Evolutionary conservation across 2,888 invertebrate genomes (phyloP), one percentile per base, ranked within the genome.

Genomic region (Melanotus villosus): DNA sequence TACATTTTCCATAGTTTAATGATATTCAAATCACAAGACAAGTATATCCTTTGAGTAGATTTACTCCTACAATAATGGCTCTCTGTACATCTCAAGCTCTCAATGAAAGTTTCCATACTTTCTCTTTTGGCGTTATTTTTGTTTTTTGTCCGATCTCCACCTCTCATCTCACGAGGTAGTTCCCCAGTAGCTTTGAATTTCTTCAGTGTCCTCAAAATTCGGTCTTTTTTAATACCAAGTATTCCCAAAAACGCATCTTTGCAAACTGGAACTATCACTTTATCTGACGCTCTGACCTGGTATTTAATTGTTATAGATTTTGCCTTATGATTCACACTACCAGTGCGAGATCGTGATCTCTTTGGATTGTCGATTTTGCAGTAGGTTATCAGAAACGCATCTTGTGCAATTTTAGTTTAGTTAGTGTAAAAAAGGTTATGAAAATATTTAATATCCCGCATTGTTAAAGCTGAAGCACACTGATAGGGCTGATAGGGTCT

Each of bases 51-150:
- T 47, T n/a, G n/a, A n/a, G n/a, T n/a, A n/a, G n/a, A n/a, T n/a
- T n/a, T n/a, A n/a, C n/a, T n/a, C n/a, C 12, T 2, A n/a, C n/a
- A n/a, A n/a, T n/a, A n/a, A n/a, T n/a, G n/a, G n/a, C n/a, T n/a
- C n/a, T n/a, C n/a, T n/a, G 3, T 32, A 32, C 32, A 32, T 32
- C n/a, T 32, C 32, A 32, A 32, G n/a, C 10, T 10, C n/a, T 50
- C 26, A 12, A 50, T 50, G 14, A 50, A 50, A n/a, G 23, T 12
- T 50, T 50, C 26, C 4, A 50, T 50, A 21, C 10, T 10, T 21
- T 50, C 12, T 26, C n/a, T 50, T n/a, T 50, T 50, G 4, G 21
- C 26, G 26, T 12, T 18, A 50, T 50, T 50, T 50, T 14, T 50
- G 50, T 26, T 50, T 26, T 50, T 21, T 47, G 21, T 47, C 21